phyloP scores from a whole-genome alignment of 2,797 vertebrate species.

The Pipistrellus nathusii region DNA sequence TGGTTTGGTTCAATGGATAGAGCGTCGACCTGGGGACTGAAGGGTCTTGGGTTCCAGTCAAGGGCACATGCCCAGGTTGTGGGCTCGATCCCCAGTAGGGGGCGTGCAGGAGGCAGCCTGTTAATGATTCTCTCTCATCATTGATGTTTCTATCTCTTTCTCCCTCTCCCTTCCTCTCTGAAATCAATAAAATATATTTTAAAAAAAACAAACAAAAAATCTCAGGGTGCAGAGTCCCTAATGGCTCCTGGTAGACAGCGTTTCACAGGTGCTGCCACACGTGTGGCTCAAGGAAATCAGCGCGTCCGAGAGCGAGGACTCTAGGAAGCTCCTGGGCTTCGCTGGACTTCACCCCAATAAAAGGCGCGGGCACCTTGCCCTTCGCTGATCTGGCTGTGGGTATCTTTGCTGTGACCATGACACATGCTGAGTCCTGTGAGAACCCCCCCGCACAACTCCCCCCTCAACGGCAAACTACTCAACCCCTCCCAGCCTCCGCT shows the following conservation, averaged over 20 bases:
- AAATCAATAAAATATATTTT: no score
- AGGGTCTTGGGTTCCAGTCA: no score
- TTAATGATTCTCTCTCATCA: no score
- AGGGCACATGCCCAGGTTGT: no score
- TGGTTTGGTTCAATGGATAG: no score
- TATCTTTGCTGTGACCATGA: no score
- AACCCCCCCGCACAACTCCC: neutral
- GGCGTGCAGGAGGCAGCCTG: no score
- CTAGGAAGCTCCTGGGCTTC: neutral
- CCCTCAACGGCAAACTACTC: neutral
- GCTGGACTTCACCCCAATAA: neutral
- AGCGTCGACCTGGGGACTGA: no score
- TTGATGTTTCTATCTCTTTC: no score
- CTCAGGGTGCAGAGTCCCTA: neutral
- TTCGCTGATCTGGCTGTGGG: neutral
- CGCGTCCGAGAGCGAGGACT: neutral
- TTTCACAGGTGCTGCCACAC: neutral
- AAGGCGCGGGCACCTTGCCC: neutral
- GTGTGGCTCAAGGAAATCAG: neutral
- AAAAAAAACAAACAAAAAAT: neutral
- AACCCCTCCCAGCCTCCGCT: neutral
- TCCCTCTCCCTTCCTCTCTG: no score
- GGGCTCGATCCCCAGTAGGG: no score
- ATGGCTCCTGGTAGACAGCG: neutral
- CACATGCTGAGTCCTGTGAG: neutral